These are phyloP conservation scores for Syngnathus rostellatus DNA, from an alignment of 2,797 vertebrate species.

Conservation along the genomic window DNA sequence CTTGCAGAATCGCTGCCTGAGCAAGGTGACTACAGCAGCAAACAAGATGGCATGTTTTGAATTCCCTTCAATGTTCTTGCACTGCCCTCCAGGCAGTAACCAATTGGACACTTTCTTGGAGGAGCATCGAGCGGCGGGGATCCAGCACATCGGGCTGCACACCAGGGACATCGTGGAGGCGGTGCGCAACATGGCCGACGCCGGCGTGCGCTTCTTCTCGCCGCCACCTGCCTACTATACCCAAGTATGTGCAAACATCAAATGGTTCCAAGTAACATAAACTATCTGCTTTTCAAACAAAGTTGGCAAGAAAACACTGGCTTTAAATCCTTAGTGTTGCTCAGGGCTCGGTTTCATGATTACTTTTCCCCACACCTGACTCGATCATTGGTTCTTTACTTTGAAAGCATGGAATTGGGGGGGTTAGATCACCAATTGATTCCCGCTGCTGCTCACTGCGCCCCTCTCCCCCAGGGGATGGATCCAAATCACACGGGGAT, in stretches of 20 bases:
- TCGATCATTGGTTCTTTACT: too few relatives aligned
- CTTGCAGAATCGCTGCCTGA: constrained; percentile 79
- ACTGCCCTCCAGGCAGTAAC: constrained; percentile 56
- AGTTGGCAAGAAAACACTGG: not conserved
- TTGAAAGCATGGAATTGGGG: too few relatives aligned
- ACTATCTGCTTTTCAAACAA: not conserved
- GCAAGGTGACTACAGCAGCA: constrained; percentile 38
- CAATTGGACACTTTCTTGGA: constrained; percentile 84
- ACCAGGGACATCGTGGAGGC: constrained; percentile 75
- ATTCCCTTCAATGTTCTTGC: not conserved
- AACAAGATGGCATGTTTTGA: not conserved
- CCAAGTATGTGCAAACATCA: constrained; percentile 48
- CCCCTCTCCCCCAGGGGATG: too few relatives aligned
- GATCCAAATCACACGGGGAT: too few relatives aligned
- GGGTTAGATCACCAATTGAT: too few relatives aligned
- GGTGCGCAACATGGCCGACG: constrained; percentile 54
- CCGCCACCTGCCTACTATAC: constrained; percentile 82
- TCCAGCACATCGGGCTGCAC: constrained; percentile 85
- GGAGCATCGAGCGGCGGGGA: constrained; percentile 75
- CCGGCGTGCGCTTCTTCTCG: constrained; percentile 72
- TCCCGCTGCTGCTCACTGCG: too few relatives aligned
- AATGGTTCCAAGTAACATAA: not conserved
- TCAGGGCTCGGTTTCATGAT: not conserved
- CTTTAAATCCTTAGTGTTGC: not conserved
- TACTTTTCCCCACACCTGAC: not conserved